phyloP scores from a whole-genome alignment of 2,797 vertebrate species.

The Eleutherodactylus coqui region DNA sequence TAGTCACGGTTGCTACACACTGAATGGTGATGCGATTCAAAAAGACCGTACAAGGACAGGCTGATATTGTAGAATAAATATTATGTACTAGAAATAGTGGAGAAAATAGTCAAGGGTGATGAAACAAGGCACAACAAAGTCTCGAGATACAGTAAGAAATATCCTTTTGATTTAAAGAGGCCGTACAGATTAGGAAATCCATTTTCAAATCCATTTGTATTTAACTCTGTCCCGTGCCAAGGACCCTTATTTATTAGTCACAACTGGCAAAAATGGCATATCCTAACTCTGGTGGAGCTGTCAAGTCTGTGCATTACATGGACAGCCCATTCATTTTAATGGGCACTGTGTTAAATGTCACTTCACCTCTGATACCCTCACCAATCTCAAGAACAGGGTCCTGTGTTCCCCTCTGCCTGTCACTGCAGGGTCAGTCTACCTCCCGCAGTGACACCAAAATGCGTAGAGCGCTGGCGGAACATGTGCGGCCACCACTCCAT shows the following conservation, averaged over 20 bases:
- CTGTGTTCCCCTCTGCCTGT: too few species aligned
- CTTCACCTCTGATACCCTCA: too few species aligned
- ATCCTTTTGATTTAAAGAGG: background rate
- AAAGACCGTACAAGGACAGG: constrained; percentile 32
- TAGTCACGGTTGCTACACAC: constrained; percentile 9
- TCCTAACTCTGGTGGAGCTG: background rate
- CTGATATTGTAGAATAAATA: constrained; percentile 35
- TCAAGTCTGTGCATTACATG: background rate
- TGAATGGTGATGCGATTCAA: background rate
- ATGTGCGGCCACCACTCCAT: too few species aligned
- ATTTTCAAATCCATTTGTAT: background rate
- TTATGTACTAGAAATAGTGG: constrained; percentile 14
- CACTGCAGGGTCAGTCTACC: too few species aligned
- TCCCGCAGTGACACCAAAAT: too few species aligned
- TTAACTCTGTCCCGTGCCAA: too few species aligned
- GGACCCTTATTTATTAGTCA: background rate
- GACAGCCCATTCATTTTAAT: background rate
- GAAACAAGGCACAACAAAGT: background rate
- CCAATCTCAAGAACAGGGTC: too few species aligned
- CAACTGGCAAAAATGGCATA: background rate
- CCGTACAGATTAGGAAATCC: background rate
- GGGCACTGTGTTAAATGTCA: background rate
- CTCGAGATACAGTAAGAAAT: background rate
- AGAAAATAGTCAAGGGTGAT: background rate
- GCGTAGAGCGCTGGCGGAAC: too few species aligned